Conservation (phyloP, 2,888 invertebrate species). For the Anaspis maculata region DNA sequence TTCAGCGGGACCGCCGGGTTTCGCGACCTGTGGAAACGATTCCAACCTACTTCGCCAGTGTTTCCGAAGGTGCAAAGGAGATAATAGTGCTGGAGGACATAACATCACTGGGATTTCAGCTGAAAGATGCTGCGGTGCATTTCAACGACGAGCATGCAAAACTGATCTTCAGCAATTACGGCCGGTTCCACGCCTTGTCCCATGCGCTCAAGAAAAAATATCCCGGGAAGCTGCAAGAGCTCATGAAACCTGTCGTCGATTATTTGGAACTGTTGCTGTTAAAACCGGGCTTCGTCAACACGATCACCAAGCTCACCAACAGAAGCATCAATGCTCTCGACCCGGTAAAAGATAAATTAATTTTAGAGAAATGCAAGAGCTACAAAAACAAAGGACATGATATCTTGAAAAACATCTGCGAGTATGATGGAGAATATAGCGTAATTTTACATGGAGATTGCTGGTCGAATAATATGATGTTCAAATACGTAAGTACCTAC, state of each 20-base stretch:
- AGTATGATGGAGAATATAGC: neutral
- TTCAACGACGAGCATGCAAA: slow-evolving; percentile 3
- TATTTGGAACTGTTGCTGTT: too few relatives aligned
- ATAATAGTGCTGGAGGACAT: slow-evolving; percentile 2
- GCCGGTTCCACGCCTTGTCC: slow-evolving; percentile 2
- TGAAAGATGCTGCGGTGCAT: slow-evolving; percentile 1
- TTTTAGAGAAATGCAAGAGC: neutral
- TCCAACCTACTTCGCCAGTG: slow-evolving; percentile 1
- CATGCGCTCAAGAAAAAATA: slow-evolving; percentile 1
- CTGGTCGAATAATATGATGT: neutral
- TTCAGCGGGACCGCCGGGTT: slow-evolving; percentile 1
- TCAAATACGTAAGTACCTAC: neutral
- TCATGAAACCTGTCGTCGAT: neutral
- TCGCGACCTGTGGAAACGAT: neutral
- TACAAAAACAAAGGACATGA: neutral
- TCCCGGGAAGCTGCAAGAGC: neutral
- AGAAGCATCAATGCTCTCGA: neutral
- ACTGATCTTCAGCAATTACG: slow-evolving; percentile 2
- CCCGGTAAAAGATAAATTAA: neutral
- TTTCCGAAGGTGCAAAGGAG: neutral
- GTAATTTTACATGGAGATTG: neutral
- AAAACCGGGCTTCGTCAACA: neutral
- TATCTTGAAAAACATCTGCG: neutral
- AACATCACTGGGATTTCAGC: neutral
- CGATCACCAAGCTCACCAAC: neutral